Base-by-base conservation (phyloP, 2,113 vertebrate species). In the Cynopterus brachyotis region DNA sequence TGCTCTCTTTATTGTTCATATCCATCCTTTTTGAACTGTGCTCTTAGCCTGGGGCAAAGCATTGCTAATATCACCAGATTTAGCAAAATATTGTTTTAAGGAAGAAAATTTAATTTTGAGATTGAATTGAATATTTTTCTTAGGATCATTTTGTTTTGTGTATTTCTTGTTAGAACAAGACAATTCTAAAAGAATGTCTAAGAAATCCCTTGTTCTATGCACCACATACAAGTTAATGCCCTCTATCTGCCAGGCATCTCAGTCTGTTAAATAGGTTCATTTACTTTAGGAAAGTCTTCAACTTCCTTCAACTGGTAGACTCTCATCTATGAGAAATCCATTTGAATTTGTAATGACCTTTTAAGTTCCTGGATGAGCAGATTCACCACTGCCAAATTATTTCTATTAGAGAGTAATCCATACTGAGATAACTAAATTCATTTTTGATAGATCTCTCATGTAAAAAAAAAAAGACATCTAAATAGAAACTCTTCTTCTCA, bases 271-370 rank as follows among this genome's bases (percentile, higher is more conserved):
- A 82, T 47, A 85, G 57, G 35, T 53, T 91, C 42, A 82, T 92
- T 97, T 94, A 80, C 75, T 42, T 91, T 93, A 35, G 50, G 42
- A 96, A 95, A n/a, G 55, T 88, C 50, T 91, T 90, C 32, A 35
- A 24, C 69, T 90, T 83, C 26, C 62, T 95, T 95, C 66, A 69
- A 0, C 69, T 91, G 40, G 73, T 78, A 24, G 60, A 82, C 53
- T 70, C 12, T 47, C 24, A 67, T 72, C 87, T 94, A n/a, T 95
- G 83, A 92, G 45, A 96, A 90, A 59, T 60, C 9, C 35, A 93
- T 91, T 84, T 89, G 70, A 94, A 95, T 97, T 94, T 96, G 28
- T 95, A 96, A 67, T 75, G 73, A 64, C 7, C 26, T 93, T 76
- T 95, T 86, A 85, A 60, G 84, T 72, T 87, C 95, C 20, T 95